These are phyloP conservation scores for Acyrthosiphon pisum DNA, from an alignment of 1,140 invertebrate species.

Conservation along the genomic window DNA sequence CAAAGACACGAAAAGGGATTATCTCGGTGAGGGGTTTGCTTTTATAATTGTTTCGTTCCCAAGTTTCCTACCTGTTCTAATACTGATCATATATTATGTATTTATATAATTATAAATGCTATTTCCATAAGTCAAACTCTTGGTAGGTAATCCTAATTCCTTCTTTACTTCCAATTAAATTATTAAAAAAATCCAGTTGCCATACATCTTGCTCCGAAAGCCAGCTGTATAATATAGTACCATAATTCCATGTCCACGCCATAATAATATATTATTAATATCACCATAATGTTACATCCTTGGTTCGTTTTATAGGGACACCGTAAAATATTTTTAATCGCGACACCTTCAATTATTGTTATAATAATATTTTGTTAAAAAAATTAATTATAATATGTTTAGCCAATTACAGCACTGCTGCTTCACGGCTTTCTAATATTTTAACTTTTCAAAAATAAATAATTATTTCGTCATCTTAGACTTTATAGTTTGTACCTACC, in stretches of 20 bases:
- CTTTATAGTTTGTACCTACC: neutral
- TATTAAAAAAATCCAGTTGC: neutral
- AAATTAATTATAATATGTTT: neutral
- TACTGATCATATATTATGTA: neutral
- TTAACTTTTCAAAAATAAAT: neutral
- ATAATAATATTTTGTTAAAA: neutral
- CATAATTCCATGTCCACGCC: no score
- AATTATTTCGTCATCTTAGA: neutral
- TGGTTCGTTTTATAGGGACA: neutral
- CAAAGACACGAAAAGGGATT: neutral
- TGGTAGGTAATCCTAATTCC: neutral
- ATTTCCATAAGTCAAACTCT: neutral
- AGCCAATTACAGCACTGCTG: neutral
- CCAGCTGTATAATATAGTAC: no score
- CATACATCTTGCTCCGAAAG: neutral
- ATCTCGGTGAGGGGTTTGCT: neutral
- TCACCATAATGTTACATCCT: neutral
- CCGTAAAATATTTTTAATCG: neutral
- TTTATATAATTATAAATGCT: slow-evolving; percentile 20
- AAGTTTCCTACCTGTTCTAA: neutral
- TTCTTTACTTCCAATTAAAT: neutral
- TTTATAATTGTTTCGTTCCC: neutral
- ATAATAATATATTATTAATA: no score
- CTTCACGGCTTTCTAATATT: neutral
- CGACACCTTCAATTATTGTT: neutral